Evolutionary conservation across 1,140 invertebrate species (phyloP), one percentile per base, ranked within the genome.

Genomic region (Cydia pomonella): DNA sequence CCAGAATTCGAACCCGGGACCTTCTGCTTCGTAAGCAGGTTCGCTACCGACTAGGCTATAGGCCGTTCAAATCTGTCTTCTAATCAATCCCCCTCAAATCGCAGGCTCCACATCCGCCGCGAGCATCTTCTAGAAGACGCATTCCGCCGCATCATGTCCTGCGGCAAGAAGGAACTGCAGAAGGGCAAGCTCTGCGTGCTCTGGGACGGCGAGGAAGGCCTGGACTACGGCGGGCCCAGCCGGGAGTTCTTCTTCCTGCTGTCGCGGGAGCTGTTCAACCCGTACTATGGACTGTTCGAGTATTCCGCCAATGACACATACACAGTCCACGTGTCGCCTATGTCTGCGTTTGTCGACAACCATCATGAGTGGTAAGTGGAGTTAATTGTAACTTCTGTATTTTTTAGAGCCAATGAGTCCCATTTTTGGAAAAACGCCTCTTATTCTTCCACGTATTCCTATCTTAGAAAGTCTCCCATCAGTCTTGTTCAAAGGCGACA

Each of bases 331-430:
- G 97, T 99, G 76, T 99, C 98, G 50, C 98, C 98, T 0, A 97
- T 99, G 96, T 99, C 98, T 12, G 97, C 97, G 0, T 99, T 99
- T 88, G 98, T 99, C n/a, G 98, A 99, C 84, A 98, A 99, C 89
- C 97, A 98, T 87, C 97, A 98, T 82, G 98, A 99, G 91, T 99
- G 98, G 98, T 97, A 82, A 94, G 93, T 89, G n/a, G 10, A 13
- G 72, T 29, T n/a, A 33, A 53, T 64, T 64, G n/a, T n/a, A n/a
- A n/a, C n/a, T n/a, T n/a, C n/a, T n/a, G n/a, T n/a, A n/a, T n/a
- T n/a, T n/a, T n/a, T n/a, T n/a, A n/a, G n/a, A n/a, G n/a, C n/a
- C n/a, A n/a, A n/a, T n/a, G n/a, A n/a, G n/a, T n/a, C n/a, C n/a
- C n/a, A n/a, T n/a, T n/a, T n/a, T n/a, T n/a, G n/a, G n/a, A n/a